Conservation (phyloP, 2,888 invertebrate genomes). For the Eurois occulta region DNA sequence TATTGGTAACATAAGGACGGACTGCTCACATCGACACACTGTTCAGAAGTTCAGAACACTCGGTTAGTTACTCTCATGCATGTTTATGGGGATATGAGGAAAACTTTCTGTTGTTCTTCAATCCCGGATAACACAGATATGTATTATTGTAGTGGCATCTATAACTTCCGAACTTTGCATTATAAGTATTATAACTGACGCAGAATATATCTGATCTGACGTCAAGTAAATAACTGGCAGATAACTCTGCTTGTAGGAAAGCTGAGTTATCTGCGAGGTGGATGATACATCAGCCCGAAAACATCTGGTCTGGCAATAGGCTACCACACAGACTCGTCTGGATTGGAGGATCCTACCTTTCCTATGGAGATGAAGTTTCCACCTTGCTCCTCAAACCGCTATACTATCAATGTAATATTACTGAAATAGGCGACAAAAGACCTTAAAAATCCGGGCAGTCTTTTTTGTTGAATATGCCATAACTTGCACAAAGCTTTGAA, state of each 20-base stretch:
- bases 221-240: not conserved
- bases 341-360: not conserved
- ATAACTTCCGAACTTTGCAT: not conserved
- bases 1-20: conserved; percentile 57
- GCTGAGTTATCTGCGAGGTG: not conserved
- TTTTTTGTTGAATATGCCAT: not conserved
- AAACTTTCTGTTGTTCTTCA: conserved; percentile 14
- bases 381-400: not conserved
- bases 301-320: not conserved
- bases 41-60: conserved; percentile 24
- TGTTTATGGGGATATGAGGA: conserved; percentile 28
- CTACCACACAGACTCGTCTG: not conserved
- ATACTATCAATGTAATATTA: not conserved
- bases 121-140: not conserved
- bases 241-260: too few species aligned
- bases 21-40: conserved; percentile 34
- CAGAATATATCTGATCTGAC: not conserved
- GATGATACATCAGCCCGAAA: not conserved
- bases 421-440: not conserved
- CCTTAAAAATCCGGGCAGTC: not conserved
- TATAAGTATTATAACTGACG: not conserved
- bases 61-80: conserved; percentile 47
- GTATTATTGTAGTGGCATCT: not conserved
- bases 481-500: not conserved
- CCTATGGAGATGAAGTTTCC: not conserved